Conservation (phyloP, 2,113 vertebrate species). For the Eudyptes chrysolophus region DNA sequence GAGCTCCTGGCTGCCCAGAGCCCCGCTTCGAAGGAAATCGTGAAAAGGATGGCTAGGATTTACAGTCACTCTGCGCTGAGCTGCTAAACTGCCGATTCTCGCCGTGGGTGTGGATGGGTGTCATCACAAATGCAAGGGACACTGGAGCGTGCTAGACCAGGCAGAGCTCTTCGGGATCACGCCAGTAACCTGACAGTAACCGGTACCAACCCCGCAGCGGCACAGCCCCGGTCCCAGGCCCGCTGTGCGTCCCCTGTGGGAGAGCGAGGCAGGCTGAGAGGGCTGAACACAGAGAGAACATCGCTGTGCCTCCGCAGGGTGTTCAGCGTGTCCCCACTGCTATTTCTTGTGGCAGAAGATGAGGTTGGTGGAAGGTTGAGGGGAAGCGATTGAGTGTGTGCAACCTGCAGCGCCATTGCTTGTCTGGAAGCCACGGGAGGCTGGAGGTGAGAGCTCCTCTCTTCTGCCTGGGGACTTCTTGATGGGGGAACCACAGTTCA, state of each 20-base stretch:
- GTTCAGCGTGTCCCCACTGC: accelerated
- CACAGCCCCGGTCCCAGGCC: neutral
- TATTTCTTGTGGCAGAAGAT: neutral
- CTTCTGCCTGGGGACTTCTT: neutral
- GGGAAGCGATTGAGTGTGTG: neutral
- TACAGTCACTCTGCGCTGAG: neutral
- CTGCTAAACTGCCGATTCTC: neutral
- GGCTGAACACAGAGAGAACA: accelerated
- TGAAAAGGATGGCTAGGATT: neutral
- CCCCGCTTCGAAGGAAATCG: accelerated
- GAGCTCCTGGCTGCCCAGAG: neutral
- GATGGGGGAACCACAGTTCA: accelerated
- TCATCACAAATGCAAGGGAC: neutral
- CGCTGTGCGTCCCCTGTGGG: neutral
- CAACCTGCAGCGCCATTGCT: accelerated
- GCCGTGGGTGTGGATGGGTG: accelerated
- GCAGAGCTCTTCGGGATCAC: neutral
- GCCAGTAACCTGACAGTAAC: neutral
- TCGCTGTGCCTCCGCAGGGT: accelerated
- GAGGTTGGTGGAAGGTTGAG: neutral
- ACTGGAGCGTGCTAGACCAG: accelerated
- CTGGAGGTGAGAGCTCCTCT: neutral
- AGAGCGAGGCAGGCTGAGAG: neutral
- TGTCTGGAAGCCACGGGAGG: accelerated
- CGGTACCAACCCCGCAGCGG: accelerated